phyloP scores from a whole-genome alignment of 2,888 invertebrate genomes.

The Calameuta pallipes region DNA sequence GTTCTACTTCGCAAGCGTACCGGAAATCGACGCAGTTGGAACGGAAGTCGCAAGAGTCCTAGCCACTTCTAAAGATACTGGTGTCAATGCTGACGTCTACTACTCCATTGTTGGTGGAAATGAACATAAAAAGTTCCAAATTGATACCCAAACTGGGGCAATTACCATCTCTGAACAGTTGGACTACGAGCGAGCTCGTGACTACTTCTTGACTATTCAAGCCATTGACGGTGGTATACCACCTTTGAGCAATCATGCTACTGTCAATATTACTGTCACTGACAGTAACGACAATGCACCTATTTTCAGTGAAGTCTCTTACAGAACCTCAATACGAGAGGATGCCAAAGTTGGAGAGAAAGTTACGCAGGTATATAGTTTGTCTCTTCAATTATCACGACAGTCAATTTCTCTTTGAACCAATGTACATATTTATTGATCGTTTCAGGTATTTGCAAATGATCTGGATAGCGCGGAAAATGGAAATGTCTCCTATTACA shows the following conservation, averaged over 20 bases:
- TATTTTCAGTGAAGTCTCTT: constrained; percentile 80
- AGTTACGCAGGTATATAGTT: constrained; percentile 75
- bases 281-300: constrained; percentile 93
- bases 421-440: background rate
- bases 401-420: background rate
- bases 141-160: constrained; percentile 80
- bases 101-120: constrained; percentile 91
- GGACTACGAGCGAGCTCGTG: constrained; percentile 88
- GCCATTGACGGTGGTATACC: constrained; percentile 91
- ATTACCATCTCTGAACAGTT: constrained; percentile 82
- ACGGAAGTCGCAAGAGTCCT: constrained; percentile 85
- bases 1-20: constrained; percentile 80
- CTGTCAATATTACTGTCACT: constrained; percentile 84
- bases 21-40: constrained; percentile 83
- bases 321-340: constrained; percentile 82
- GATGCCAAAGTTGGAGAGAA: constrained; percentile 79
- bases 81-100: constrained; percentile 91
- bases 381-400: constrained; percentile 3
- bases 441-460: constrained; percentile 75
- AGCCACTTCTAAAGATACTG: constrained; percentile 93
- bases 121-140: constrained; percentile 85
- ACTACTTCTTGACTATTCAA: constrained; percentile 89
- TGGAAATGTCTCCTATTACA: constrained; percentile 81
- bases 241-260: constrained; percentile 88
- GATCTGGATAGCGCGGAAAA: constrained; percentile 88